Evolutionary conservation across 2,888 invertebrate species (phyloP), one percentile per base, ranked within the genome.

Genomic region (Agrochola lychnidis): DNA sequence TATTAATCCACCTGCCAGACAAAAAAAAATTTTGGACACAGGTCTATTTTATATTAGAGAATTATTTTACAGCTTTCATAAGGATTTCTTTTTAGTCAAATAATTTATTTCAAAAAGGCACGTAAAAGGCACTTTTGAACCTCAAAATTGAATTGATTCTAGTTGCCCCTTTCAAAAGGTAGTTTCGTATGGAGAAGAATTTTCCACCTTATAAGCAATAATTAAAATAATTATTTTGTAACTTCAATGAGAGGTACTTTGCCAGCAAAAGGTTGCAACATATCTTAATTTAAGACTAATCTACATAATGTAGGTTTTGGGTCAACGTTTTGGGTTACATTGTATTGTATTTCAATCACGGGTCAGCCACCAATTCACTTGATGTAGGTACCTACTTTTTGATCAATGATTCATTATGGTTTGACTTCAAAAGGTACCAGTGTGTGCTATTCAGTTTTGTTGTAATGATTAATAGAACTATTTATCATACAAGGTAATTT

Each of bases 321-420:
- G 82, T 72, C 57, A 70, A 42, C 70, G 70, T 72, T 79, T 80
- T 64, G 25, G 53, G 62, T 80, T 73, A 73, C 73, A 73, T 25
- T 82, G 70, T 73, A 80, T 83, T 83, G 79, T 83, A 61, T 71
- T 74, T 45, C 63, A 64, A 64, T 56, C 62, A 19, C n/a, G 62
- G 83, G 73, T 78, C 81, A 78, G 70, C 40, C 67, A 73, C 62
- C 62, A 67, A 70, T 53, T 1, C 40, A 68, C 25, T 59, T 69
- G 45, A 14, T 40, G 19, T 68, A 36, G 0, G 16, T 36, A 57
- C 19, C 14, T 67, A 59, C 53, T 53, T 57, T 72, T 81, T 71
- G 51, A 45, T 40, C 57, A 81, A 30, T 53, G 45, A 78, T 80
- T 70, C 51, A 72, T n/a, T 62, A 51, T 67, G 42, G 42, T 53